Conservation (phyloP, 2,888 invertebrate genomes). For the Pinctada fucata region DNA sequence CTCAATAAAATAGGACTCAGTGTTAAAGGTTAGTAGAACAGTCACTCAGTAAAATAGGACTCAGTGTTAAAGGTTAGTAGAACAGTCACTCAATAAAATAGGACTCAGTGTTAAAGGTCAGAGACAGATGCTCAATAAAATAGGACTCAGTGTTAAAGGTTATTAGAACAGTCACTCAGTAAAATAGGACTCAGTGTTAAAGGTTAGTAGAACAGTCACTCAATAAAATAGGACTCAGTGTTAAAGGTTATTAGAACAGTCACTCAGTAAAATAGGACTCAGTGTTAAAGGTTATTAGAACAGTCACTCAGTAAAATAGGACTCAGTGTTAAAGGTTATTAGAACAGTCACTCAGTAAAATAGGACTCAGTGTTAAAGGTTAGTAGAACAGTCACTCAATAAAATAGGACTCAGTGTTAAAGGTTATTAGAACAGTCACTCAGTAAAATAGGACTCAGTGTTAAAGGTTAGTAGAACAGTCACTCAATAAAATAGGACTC, state of each 20-base stretch:
- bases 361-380: constrained; percentile 92
- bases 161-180: constrained; percentile 88
- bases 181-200: constrained; percentile 91
- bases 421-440: constrained; percentile 91
- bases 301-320: constrained; percentile 89
- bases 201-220: constrained; percentile 92
- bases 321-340: too few relatives aligned
- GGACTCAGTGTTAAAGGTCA: too few relatives aligned
- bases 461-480: constrained; percentile 93
- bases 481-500: constrained; percentile 88
- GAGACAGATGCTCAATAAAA: constrained; percentile 86
- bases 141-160: constrained; percentile 92
- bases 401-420: constrained; percentile 91
- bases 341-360: constrained; percentile 87
- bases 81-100: constrained; percentile 87
- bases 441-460: constrained; percentile 88
- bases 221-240: constrained; percentile 88
- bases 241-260: too few relatives aligned
- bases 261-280: constrained; percentile 88
- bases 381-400: constrained; percentile 90
- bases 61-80: too few relatives aligned
- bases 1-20: constrained; percentile 89
- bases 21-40: too few relatives aligned
- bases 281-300: too few relatives aligned
- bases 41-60: constrained; percentile 88